A percentile compares a stretch with the other conserved stretches of the same genome.
Conservation (phyloP, 2,113 vertebrate genomes). For the Mesoclemmys tuberculata region DNA sequence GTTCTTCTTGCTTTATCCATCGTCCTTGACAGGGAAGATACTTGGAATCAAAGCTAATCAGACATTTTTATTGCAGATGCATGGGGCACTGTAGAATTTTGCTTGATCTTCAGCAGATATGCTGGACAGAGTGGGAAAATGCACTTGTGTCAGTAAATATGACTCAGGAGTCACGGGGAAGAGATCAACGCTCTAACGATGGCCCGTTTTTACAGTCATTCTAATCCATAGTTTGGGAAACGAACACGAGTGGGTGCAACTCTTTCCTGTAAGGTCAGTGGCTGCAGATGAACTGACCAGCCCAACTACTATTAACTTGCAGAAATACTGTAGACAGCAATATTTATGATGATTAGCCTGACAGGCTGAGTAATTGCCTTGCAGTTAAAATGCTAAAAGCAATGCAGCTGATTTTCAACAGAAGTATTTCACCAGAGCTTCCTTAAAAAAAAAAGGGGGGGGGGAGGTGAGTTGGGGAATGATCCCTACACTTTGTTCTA, state of each 20-base stretch:
- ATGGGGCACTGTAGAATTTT: background rate
- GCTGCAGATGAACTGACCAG: slow-evolving; percentile 41
- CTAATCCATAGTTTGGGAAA: slow-evolving; percentile 12
- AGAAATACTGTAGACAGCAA: slow-evolving; percentile 22
- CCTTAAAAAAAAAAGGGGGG: slow-evolving; percentile 33
- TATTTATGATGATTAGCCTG: slow-evolving; percentile 58
- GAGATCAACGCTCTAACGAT: background rate
- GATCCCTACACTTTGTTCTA: background rate
- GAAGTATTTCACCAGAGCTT: slow-evolving; percentile 41
- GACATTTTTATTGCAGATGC: background rate
- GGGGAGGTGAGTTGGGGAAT: slow-evolving; percentile 23
- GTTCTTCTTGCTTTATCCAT: background rate
- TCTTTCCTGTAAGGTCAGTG: slow-evolving; percentile 46
- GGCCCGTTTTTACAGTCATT: background rate
- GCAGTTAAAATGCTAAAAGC: slow-evolving; percentile 58
- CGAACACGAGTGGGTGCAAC: background rate
- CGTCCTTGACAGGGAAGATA: background rate
- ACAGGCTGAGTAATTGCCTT: slow-evolving; percentile 49
- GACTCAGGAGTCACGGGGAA: slow-evolving; percentile 37
- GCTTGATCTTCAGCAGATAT: background rate
- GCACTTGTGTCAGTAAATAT: background rate
- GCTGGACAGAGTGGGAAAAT: background rate
- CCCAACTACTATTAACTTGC: slow-evolving; percentile 33
- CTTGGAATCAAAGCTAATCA: background rate
- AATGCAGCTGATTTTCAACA: slow-evolving; percentile 33